A percentile compares a stretch with the other conserved stretches of the same genome.
Evolutionary conservation across 2,797 vertebrate genomes (phyloP).

Genomic region (Pseudochaenichthys georgianus): DNA sequence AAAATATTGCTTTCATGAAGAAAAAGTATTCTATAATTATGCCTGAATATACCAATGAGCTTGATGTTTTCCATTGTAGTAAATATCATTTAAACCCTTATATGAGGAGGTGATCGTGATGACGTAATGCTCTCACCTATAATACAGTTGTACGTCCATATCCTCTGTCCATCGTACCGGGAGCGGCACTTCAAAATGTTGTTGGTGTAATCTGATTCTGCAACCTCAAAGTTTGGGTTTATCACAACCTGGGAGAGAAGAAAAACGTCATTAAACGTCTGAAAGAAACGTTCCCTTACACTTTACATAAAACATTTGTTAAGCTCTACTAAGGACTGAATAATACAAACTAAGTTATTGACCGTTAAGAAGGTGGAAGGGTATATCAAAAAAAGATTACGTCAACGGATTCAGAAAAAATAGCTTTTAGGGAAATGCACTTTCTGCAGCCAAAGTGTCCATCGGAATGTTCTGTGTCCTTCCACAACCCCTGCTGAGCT

Average conservation of each 20-base stretch:
- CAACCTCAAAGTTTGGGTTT: conserved; percentile 95
- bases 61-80: neutral
- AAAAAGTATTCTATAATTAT: neutral
- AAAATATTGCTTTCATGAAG: neutral
- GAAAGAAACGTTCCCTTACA: neutral
- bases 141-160: conserved; percentile 97
- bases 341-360: neutral
- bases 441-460: conserved; percentile 2
- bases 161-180: conserved; percentile 91
- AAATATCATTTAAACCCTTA: neutral
- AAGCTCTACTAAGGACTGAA: neutral
- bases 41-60: neutral
- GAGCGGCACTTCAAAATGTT: conserved; percentile 94
- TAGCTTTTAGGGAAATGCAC: neutral
- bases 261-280: neutral
- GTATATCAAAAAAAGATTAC: neutral
- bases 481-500: conserved; percentile 1
- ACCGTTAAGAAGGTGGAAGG: neutral
- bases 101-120: neutral
- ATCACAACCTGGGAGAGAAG: conserved; percentile 87
- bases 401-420: conserved; percentile 1
- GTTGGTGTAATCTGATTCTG: conserved; percentile 95
- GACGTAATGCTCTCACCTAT: conserved; percentile 85
- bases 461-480: conserved; percentile 12
- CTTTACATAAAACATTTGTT: neutral